A percentile compares a stretch with the other conserved stretches of the same genome.
Evolutionary conservation across 2,113 vertebrate genomes (phyloP).

Genomic region (Carassius carassius): DNA sequence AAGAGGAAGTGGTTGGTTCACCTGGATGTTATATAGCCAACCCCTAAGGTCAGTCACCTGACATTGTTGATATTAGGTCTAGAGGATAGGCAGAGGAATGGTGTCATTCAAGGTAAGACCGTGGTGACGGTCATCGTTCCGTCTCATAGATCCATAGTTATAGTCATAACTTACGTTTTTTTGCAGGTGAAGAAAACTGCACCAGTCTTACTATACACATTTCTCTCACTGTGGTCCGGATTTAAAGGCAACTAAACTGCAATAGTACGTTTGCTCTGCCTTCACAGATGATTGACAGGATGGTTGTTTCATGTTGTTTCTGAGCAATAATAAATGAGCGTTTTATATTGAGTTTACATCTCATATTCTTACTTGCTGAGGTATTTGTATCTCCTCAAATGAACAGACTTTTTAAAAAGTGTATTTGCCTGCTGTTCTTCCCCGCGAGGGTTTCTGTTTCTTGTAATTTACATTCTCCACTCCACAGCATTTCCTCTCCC

Average conservation of each 20-base stretch:
- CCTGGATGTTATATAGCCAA: too few species aligned
- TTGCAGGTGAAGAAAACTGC: neutral
- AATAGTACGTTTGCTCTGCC: neutral
- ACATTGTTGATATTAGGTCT: too few species aligned
- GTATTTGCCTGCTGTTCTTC: neutral
- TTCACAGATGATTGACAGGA: neutral
- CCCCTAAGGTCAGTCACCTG: too few species aligned
- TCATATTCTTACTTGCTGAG: constrained; percentile 25
- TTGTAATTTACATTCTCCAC: constrained; percentile 8
- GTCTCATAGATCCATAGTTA: too few species aligned
- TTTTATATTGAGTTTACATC: constrained; percentile 35
- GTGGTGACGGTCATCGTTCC: too few species aligned
- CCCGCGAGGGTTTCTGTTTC: constrained; percentile 8
- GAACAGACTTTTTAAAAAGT: constrained; percentile 40
- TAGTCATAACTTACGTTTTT: neutral
- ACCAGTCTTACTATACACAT: neutral
- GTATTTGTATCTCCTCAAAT: constrained; percentile 51
- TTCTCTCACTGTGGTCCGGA: neutral
- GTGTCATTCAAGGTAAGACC: too few species aligned
- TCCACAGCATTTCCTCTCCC: constrained; percentile 30
- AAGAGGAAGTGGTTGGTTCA: too few species aligned
- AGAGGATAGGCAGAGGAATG: too few species aligned
- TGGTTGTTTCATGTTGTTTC: neutral
- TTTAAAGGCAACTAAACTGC: neutral
- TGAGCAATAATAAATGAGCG: constrained; percentile 17